A percentile compares a stretch with the other conserved stretches of the same genome.
Evolutionary conservation across 1,140 invertebrate genomes (phyloP).

Genomic region (Schlechtendalia chinensis): DNA sequence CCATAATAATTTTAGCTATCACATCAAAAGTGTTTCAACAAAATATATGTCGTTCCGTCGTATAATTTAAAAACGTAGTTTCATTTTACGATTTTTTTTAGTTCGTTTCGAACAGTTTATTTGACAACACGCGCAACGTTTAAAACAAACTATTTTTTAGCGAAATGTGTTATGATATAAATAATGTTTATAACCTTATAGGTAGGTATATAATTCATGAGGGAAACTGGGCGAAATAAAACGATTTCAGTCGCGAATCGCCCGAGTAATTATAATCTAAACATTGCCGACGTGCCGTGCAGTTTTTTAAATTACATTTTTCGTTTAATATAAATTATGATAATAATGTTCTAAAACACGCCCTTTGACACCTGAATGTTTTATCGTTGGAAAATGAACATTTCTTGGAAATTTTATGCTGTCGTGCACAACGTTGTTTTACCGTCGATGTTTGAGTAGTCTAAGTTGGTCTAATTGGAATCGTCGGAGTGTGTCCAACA

Average conservation of each 20-base stretch:
- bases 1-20: constrained; percentile 1
- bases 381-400: background rate
- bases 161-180: background rate
- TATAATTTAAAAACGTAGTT: constrained; percentile 2
- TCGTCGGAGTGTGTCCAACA: background rate
- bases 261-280: no score
- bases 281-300: background rate
- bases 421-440: background rate
- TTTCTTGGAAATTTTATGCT: background rate
- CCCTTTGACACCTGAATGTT: background rate
- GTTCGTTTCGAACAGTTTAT: background rate
- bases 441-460: background rate
- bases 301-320: background rate
- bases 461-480: background rate
- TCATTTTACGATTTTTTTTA: background rate
- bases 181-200: background rate
- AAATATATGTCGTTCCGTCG: background rate
- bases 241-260: no score
- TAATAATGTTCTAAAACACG: background rate
- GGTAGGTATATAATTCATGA: no score
- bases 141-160: background rate
- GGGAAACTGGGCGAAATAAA: no score
- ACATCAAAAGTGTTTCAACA: background rate
- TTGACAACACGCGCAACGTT: background rate
- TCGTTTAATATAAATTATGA: background rate